A percentile compares a stretch with the other conserved stretches of the same genome.
Conservation (phyloP, 64 coral and sea anemone genomes). For the Catalaphyllia jardinei region DNA sequence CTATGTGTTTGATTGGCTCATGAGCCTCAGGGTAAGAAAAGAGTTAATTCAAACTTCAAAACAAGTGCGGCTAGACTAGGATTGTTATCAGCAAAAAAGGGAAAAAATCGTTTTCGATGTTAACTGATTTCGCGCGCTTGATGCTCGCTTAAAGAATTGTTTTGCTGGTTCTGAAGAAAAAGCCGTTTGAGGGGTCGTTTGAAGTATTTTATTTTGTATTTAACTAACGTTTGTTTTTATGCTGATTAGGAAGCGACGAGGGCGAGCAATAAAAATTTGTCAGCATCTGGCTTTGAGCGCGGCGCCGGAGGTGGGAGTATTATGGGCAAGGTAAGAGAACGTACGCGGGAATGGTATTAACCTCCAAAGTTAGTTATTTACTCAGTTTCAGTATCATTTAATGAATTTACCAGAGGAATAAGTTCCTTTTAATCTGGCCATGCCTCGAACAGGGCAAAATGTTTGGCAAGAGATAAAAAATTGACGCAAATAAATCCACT, state of each 20-base stretch:
- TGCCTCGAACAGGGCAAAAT: too few species aligned
- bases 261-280: not conserved
- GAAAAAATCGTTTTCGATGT: not conserved
- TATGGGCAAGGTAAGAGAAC: slow-evolving; percentile 18
- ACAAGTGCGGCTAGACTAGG: too few species aligned
- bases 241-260: slow-evolving; percentile 4
- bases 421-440: too few species aligned
- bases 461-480: too few species aligned
- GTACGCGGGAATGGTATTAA: too few species aligned
- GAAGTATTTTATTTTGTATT: not conserved
- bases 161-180: not conserved
- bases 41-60: not conserved
- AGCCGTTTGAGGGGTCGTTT: not conserved
- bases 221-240: not conserved
- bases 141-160: not conserved
- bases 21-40: slow-evolving; percentile 23
- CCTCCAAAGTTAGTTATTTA: too few species aligned
- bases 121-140: not conserved
- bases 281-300: not conserved
- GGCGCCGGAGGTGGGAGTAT: slow-evolving; percentile 6
- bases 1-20: slow-evolving; percentile 27
- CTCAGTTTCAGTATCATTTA: not conserved
- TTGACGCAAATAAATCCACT: too few species aligned
- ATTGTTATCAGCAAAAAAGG: too few species aligned
- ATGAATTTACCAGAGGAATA: too few species aligned